Evolutionary conservation across 2,888 invertebrate genomes (phyloP), one percentile per base, ranked within the genome.

Genomic region (Leucoptera coffeella): DNA sequence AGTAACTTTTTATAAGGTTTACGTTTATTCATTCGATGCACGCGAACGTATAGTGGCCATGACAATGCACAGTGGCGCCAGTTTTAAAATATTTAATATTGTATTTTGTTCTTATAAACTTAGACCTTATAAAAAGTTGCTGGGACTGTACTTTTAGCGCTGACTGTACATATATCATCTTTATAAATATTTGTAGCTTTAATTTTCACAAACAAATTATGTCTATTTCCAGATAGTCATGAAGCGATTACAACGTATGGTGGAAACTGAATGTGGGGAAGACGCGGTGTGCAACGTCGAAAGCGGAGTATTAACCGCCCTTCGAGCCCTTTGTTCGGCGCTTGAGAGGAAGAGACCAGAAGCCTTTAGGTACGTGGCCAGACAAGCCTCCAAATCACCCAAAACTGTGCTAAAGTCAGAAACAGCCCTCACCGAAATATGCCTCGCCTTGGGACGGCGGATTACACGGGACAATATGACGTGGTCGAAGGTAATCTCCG

Each of bases 281-380:
- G 73, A 74, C 35, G 69, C 74, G 35, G 47, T 58, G 32, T 57
- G 54, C 35, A 73, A 74, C 37, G 51, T 50, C 29, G 72, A 60
- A 41, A 56, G 51, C 32, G 72, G 65, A 1, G 58, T 64, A 35
- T 50, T 73, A 38, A 51, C 54, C 14, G 65, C 51, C 20, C 46
- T 64, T 32, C 54, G 58, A 30, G 65, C 59, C 37, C 53, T 83
- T 14, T 82, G 82, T 14, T 74, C 78, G 11, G 84, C 85, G 35
- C 54, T 91, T 34, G 91, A 91, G 45, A 69, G 85, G 25, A 80
- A 82, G 65, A 77, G 86, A 46, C 88, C 90, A 0, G 80, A 83
- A 26, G 67, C 86, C 9, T 84, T 81, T 45, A 74, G 76, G 5
- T 78, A 81, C 22, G 78, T 88, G 2, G 80, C 82, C 1, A 59